Percentiles rank a stretch among this genome's conserved stretches.
Conservation (phyloP, 2,113 vertebrate species). For the Octodon degus region DNA sequence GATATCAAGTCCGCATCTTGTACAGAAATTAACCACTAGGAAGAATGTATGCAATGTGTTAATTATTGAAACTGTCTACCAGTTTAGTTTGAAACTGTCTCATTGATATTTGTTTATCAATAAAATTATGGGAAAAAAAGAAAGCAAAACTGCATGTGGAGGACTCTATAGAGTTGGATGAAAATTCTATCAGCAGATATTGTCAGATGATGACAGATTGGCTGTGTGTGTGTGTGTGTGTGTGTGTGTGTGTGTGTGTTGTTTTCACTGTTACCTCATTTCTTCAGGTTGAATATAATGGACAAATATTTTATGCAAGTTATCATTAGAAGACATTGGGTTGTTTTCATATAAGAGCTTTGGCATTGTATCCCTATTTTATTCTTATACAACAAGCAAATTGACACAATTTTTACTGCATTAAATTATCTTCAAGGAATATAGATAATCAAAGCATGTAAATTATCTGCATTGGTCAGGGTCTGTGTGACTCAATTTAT, state of each 20-base stretch:
- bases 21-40: too few species aligned
- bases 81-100: too few species aligned
- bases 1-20: too few species aligned
- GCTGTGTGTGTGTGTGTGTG: not conserved
- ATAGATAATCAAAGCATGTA: not conserved
- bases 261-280: not conserved
- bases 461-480: not conserved
- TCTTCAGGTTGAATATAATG: conserved; percentile 27
- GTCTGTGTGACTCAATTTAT: not conserved
- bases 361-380: not conserved
- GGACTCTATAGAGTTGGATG: not conserved
- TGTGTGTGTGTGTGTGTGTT: not conserved
- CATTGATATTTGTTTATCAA: too few species aligned
- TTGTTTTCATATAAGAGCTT: not conserved
- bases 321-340: not conserved
- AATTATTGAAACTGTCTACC: too few species aligned
- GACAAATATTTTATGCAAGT: not conserved
- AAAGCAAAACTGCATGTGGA: not conserved
- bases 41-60: too few species aligned
- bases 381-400: not conserved
- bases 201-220: not conserved
- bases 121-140: too few species aligned
- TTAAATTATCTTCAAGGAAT: not conserved
- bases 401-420: not conserved
- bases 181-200: not conserved